Evolutionary conservation across 2,113 vertebrate genomes (phyloP), one percentile per base, ranked within the genome.

Genomic region (Thinocorus orbignyianus): DNA sequence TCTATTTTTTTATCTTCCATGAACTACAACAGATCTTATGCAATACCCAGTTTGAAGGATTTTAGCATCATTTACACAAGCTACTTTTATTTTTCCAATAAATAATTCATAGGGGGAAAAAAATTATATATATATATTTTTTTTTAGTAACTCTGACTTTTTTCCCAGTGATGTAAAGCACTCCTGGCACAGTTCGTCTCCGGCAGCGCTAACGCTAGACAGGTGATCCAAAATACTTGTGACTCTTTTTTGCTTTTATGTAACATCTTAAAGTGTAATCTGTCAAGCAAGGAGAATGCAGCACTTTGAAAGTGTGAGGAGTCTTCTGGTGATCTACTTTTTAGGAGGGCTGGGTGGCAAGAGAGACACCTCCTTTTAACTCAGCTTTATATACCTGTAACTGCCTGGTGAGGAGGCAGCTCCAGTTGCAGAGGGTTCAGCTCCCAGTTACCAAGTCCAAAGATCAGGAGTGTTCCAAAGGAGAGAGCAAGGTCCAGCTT

Each of bases 381-480:
- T 85, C 58, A 2, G 55, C 54, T 93, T 69, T 80, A 1, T 80
- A 1, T 87, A 4, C 48, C 91, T 95, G 81, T 83, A 95, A 57
- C 81, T 16, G 28, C 79, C 54, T 86, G 90, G 57, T 22, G 92
- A 88, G 94, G 96, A 96, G 93, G 62, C 87, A 49, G 90, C 91
- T 96, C 74, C 87, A 77, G 80, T 94, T 93, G 94, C 88, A 95
- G 57, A n/a, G 41, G 86, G 88, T 73, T 96, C 95, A 90, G 90
- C 81, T 94, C 97, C 93, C 92, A 92, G 94, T 96, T 91, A 94
- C 95, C 68, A 57, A 96, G 98, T 98, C 97, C 98, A 98, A 98
- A 98, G 98, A 98, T 98, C 98, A 97, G 91, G 71, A 94, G 71
- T 71, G 86, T 93, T 81, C 95, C 91, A 81, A 97, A 96, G 93